Evolutionary conservation across 1,140 invertebrate genomes (phyloP), one percentile per base, ranked within the genome.

Genomic region (Paralvinella palmiformis): DNA sequence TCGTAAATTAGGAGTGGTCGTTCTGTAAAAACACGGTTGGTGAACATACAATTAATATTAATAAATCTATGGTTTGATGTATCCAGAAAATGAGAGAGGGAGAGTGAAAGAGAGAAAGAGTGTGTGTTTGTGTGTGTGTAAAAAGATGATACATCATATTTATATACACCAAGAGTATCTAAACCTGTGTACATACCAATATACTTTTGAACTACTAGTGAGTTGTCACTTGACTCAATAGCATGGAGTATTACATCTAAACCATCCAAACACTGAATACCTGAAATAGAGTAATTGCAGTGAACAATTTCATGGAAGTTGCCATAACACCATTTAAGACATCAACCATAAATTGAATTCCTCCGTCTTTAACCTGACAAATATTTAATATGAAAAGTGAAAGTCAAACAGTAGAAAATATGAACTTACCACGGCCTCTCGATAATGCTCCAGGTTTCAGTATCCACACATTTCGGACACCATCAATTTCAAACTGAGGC

Each of bases 401-500:
- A n/a, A n/a, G n/a, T n/a, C n/a, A n/a, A n/a, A n/a, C n/a, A n/a
- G 37, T 10, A n/a, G 10, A 41, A 41, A 41, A 10, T 41, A 41
- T 41, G 10, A 7, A 60, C 53, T 60, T 66, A 80, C 80, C 80
- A 70, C 91, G 84, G 0, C 94, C 94, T 2, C 93, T 84, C 66
- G 92, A 96, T 77, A 92, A 91, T 58, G 93, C 93, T 15, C 92
- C 92, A 0, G 94, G 94, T 78, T 97, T 97, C 29, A 96, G 85
- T 68, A 97, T 96, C 94, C 94, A 97, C 59, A 95, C 86, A 78
- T 96, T 95, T 62, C 87, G 84, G 44, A 86, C 82, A 0, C 92
- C 92, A 76, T 94, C 93, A 70, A 79, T 76, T 1, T 88, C 85
- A 59, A 88, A 85, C 75, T 94, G 90, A 0, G 91, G 90, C 88